Percentiles rank a stretch among this genome's conserved stretches.
Evolutionary conservation across 2,888 invertebrate species (phyloP).

Genomic region (Atethmia centrago): DNA sequence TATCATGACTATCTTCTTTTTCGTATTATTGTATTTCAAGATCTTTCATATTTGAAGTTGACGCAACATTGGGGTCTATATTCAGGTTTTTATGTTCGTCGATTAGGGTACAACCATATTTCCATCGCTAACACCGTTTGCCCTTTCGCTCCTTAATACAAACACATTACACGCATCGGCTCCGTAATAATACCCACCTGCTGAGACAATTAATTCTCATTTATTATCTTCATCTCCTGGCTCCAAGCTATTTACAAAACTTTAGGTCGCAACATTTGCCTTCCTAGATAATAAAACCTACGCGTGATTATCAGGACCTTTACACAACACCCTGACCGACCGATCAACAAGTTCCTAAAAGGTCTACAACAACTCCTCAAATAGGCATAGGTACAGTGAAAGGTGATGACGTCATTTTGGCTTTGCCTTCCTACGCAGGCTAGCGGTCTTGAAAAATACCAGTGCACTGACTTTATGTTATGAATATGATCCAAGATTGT

Average conservation of each 20-base stretch:
- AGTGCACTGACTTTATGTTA: constrained; percentile 17
- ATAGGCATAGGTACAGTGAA: constrained; percentile 46
- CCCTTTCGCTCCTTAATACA: constrained; percentile 5
- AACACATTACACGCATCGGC: background rate
- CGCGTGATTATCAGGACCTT: constrained; percentile 37
- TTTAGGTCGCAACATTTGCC: constrained; percentile 10
- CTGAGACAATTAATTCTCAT: constrained; percentile 22
- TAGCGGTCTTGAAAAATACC: constrained; percentile 35
- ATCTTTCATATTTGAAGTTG: background rate
- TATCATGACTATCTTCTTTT: background rate
- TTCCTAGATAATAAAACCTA: constrained; percentile 28
- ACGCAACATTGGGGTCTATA: background rate
- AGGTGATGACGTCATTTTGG: constrained; percentile 55
- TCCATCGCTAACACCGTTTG: background rate
- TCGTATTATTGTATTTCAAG: background rate
- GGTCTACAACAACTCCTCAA: constrained; percentile 54
- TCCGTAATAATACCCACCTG: background rate
- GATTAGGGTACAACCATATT: constrained; percentile 2
- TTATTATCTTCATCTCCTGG: background rate
- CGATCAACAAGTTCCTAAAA: constrained; percentile 31
- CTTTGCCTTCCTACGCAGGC: constrained; percentile 47
- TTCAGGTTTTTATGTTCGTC: background rate
- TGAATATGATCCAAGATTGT: constrained; percentile 14
- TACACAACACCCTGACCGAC: constrained; percentile 36
- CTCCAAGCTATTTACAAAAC: constrained; percentile 2